A percentile compares a stretch with the other conserved stretches of the same genome.
Evolutionary conservation across 2,888 invertebrate genomes (phyloP).

Genomic region (Metallyticus violacea): DNA sequence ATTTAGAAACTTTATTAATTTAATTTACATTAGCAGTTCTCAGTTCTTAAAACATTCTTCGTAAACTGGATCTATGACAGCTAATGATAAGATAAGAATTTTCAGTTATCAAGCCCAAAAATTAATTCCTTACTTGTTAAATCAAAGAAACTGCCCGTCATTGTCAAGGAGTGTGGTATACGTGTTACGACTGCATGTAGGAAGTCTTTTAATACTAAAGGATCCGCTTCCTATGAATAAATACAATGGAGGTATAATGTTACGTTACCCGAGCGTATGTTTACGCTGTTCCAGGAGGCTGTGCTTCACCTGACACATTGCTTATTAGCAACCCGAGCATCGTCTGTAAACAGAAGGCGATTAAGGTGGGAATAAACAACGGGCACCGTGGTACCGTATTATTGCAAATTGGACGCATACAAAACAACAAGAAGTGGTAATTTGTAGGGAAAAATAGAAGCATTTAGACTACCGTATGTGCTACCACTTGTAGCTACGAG

Average conservation of each 20-base stretch:
- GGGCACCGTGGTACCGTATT: background rate
- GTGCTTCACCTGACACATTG: background rate
- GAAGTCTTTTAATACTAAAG: no score
- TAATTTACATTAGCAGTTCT: background rate
- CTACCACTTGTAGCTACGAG: no score
- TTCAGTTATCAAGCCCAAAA: no score
- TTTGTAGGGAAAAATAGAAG: no score
- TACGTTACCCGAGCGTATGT: background rate
- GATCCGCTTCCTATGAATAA: background rate
- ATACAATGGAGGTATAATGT: background rate
- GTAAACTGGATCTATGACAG: background rate
- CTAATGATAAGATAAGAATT: background rate
- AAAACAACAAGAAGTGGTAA: background rate
- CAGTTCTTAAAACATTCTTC: no score
- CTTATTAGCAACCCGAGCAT: background rate
- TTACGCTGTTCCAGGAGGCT: background rate
- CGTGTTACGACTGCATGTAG: no score
- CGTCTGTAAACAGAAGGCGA: background rate
- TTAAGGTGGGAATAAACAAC: background rate
- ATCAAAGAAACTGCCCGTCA: no score
- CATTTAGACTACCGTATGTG: background rate
- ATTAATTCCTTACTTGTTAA: no score
- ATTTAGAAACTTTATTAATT: background rate
- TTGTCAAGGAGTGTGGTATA: no score
- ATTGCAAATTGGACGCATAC: background rate